Base-by-base conservation (phyloP, 2,113 vertebrate genomes). In the Equus przewalskii region DNA sequence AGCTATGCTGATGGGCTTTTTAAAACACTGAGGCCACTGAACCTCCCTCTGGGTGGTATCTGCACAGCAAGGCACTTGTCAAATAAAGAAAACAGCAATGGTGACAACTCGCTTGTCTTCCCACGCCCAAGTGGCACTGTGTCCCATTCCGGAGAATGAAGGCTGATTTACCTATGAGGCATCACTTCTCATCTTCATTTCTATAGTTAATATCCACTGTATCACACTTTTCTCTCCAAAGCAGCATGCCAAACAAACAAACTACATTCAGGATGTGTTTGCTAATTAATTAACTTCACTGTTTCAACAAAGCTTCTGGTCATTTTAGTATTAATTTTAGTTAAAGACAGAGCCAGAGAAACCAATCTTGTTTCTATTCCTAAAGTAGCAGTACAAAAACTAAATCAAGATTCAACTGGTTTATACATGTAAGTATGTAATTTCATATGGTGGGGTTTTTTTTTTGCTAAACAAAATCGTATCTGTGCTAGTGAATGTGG, bases 111-210 rank as follows among this genome's bases (percentile, higher is more conserved):
- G 94, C 96, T 94, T 94, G 95, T 95, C 78, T 96, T 97, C 93
- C 97, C 91, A 91, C 88, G 92, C 21, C 85, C 54, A 79, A 49
- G 24, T 4, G 14, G 41, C 18, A 30, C 16, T 33, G 22, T 33
- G 84, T 14, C 33, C 76, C 41, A 44, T 62, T 80, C 54, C 62
- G 18, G 46, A 96, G 92, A 91, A 94, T 92, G 80, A 98, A 97
- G 93, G 97, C 96, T 94, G 94, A 97, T 94, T 98, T 90, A 95
- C 89, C 82, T 70, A 98, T 96, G 98, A 98, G 93, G 97, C 95
- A 97, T 96, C 79, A 97, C 96, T 97, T 98, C 82, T 96, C 97
- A 98, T 98, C 98, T 98, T 97, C 97, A 91, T 98, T 98, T 82
- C 98, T 98, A 97, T 97, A 98, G 98, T 98, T 98, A 98, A 97